Conservation (phyloP, 1,140 invertebrate genomes). For the Pachyrhynchus sulphureomaculatus region DNA sequence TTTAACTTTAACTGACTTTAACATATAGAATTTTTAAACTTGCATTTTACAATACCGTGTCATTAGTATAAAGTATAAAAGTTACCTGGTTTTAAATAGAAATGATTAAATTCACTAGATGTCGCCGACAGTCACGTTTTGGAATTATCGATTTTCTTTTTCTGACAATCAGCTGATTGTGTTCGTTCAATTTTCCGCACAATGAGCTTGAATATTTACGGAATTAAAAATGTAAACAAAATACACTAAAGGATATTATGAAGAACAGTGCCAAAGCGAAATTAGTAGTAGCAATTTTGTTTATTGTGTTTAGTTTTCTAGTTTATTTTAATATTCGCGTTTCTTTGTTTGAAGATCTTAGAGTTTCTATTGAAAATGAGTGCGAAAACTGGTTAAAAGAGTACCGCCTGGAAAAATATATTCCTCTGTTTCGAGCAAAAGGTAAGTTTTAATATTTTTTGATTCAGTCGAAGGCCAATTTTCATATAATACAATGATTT, state of each 20-base stretch:
- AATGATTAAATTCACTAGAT: no score
- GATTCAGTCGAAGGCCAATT: no score
- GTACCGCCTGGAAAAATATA: conserved; percentile 66
- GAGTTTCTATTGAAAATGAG: conserved; percentile 8
- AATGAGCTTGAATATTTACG: conserved; percentile 10
- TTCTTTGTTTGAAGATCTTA: conserved; percentile 36
- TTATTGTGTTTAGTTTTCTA: conserved; percentile 35
- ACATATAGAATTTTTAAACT: no score
- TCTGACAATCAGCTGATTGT: conserved; percentile 22
- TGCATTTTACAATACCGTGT: no score
- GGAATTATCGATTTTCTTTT: no score
- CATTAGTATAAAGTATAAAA: no score
- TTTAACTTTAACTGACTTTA: no score
- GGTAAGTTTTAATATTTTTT: conserved; percentile 56
- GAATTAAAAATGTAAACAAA: conserved; percentile 37
- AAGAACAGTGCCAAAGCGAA: conserved; percentile 46
- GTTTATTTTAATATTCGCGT: conserved; percentile 32
- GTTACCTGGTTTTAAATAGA: no score
- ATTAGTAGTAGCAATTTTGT: conserved; percentile 38
- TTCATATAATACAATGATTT: no score
- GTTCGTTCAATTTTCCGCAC: conserved; percentile 7
- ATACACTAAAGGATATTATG: conserved; percentile 37
- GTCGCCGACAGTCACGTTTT: no score
- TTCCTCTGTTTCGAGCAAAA: conserved; percentile 66
- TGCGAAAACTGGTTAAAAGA: conserved; percentile 67